Conservation (phyloP, 1,140 invertebrate genomes). For the Triops longicaudatus region DNA sequence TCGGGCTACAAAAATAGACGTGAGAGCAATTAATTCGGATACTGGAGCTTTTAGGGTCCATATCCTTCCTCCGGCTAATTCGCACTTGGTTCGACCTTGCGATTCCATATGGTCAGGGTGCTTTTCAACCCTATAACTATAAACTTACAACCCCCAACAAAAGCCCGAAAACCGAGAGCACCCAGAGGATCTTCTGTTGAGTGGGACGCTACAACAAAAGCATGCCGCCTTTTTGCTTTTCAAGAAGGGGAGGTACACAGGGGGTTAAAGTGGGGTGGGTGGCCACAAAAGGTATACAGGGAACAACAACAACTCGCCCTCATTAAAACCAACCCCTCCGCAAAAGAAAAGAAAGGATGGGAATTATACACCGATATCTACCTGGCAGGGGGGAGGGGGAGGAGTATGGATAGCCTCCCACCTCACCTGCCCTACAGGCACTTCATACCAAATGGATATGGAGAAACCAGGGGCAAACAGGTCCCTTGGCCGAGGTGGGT, state of each 20-base stretch:
- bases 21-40: not conserved
- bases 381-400: not conserved
- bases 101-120: constrained; percentile 2
- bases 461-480: constrained; percentile 1
- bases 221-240: not conserved
- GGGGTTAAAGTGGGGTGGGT: not conserved
- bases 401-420: not conserved
- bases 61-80: not conserved
- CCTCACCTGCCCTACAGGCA: not conserved
- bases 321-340: constrained; percentile 14
- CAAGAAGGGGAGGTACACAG: not conserved
- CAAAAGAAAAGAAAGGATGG: constrained; percentile 12
- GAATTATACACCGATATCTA: constrained; percentile 11
- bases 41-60: not conserved
- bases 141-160: not conserved
- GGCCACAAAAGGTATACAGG: not conserved
- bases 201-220: constrained; percentile 3
- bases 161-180: not conserved
- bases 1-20: not conserved
- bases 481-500: not conserved
- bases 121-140: not conserved
- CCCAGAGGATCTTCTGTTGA: constrained; percentile 14
- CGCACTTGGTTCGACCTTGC: not conserved
- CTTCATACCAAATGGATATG: not conserved
- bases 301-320: constrained; percentile 4